Conservation (phyloP, 1,140 invertebrate genomes). For the Anoplophora glabripennis region DNA sequence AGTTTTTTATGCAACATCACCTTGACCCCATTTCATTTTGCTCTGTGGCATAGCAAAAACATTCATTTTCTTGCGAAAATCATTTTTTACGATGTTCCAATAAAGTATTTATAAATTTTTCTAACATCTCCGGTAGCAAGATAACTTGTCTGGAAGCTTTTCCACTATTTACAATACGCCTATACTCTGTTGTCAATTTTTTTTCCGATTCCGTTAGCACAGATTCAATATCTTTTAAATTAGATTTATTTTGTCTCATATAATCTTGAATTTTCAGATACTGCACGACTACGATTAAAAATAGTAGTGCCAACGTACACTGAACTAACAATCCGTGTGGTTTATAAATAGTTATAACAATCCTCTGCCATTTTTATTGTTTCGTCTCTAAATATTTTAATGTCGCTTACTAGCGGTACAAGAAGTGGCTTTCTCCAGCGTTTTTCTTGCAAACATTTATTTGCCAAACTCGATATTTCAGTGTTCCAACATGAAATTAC, state of each 20-base stretch:
- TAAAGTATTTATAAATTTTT: too few species aligned
- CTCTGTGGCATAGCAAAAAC: too few species aligned
- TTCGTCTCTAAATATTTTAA: constrained; percentile 7
- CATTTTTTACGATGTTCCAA: too few species aligned
- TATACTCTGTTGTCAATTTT: constrained; percentile 25
- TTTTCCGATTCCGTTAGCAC: constrained; percentile 27
- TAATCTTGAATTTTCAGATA: constrained; percentile 31
- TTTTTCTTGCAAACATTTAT: constrained; percentile 32
- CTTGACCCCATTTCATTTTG: too few species aligned
- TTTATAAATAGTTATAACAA: constrained; percentile 1
- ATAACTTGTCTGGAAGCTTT: constrained; percentile 7
- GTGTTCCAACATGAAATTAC: constrained; percentile 22
- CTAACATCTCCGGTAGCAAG: too few species aligned
- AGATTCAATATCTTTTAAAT: constrained; percentile 33
- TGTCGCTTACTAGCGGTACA: constrained; percentile 26
- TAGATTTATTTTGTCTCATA: constrained; percentile 19
- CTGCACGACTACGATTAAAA: constrained; percentile 33
- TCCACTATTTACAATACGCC: too few species aligned
- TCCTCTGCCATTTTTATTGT: constrained; percentile 8
- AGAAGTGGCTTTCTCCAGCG: constrained; percentile 30
- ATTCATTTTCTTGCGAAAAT: too few species aligned
- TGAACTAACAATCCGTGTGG: neutral
- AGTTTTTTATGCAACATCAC: too few species aligned
- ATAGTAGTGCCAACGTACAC: constrained; percentile 24
- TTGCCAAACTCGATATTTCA: constrained; percentile 27